These are phyloP conservation scores for Dione juno DNA, from an alignment of 2,888 invertebrate genomes.

Conservation along the genomic window DNA sequence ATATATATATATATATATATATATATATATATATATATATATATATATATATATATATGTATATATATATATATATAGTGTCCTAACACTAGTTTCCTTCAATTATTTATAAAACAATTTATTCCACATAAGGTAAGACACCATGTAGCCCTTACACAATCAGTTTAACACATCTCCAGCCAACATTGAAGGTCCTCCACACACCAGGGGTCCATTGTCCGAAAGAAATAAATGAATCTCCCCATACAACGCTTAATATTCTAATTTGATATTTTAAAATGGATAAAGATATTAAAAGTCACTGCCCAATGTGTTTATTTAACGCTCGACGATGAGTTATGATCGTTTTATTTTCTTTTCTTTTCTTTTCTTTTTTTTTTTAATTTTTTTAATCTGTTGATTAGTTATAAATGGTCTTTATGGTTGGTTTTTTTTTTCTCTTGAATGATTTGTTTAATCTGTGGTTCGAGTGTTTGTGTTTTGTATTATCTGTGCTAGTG, in stretches of 20 bases:
- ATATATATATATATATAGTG: too few relatives aligned
- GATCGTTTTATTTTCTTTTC: slow-evolving; percentile 24
- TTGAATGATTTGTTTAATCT: neutral
- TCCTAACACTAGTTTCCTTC: too few relatives aligned
- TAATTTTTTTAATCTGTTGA: slow-evolving; percentile 27
- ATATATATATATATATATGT: too few relatives aligned
- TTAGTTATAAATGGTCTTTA: slow-evolving; percentile 35
- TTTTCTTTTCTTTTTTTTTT: slow-evolving; percentile 27
- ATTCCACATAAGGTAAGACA: neutral
- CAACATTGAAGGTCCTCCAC: slow-evolving; percentile 51
- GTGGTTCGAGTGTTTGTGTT: slow-evolving; percentile 16
- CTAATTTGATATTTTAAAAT: slow-evolving; percentile 83
- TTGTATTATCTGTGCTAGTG: neutral
- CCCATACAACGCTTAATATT: slow-evolving; percentile 77
- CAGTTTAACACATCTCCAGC: slow-evolving; percentile 49
- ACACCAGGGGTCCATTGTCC: slow-evolving; percentile 73
- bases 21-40: too few relatives aligned
- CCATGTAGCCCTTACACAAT: slow-evolving; percentile 48
- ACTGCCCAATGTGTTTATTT: slow-evolving; percentile 80
- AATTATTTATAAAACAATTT: too few relatives aligned
- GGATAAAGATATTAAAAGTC: slow-evolving; percentile 83
- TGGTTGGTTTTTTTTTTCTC: slow-evolving; percentile 21
- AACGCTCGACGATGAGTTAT: slow-evolving; percentile 60
- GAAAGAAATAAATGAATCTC: slow-evolving; percentile 73
- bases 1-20: too few relatives aligned